A percentile compares a stretch with the other conserved stretches of the same genome.
phyloP scores from a whole-genome alignment of 2,888 invertebrate genomes.

The Sialis lutaria region DNA sequence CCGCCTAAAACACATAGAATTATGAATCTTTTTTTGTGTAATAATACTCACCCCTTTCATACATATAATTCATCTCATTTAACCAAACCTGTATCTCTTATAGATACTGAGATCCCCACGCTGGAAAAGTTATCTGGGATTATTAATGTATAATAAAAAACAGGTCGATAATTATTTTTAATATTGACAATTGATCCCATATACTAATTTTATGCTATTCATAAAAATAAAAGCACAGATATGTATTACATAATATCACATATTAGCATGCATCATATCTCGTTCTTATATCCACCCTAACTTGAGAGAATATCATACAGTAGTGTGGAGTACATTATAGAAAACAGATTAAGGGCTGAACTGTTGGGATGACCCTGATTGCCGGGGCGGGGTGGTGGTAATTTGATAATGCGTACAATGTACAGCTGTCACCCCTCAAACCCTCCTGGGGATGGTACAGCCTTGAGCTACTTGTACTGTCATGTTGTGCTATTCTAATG shows the following conservation, averaged over 20 bases:
- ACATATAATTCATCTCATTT: too few relatives aligned
- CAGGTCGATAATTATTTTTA: background rate
- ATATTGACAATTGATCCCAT: background rate
- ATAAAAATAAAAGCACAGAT: background rate
- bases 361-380: constrained; percentile 6
- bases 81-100: too few relatives aligned
- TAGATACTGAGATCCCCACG: too few relatives aligned
- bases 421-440: constrained; percentile 3
- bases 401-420: constrained; percentile 27
- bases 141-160: too few relatives aligned
- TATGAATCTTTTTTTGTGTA: too few relatives aligned
- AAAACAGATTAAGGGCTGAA: constrained; percentile 7
- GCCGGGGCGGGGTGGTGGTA: constrained; percentile 18
- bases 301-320: background rate
- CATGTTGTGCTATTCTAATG: too few relatives aligned
- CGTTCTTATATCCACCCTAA: background rate
- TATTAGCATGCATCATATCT: background rate
- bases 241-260: background rate
- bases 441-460: too few relatives aligned
- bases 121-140: too few relatives aligned
- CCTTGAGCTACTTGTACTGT: too few relatives aligned
- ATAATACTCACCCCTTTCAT: too few relatives aligned
- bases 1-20: too few relatives aligned
- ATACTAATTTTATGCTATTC: background rate
- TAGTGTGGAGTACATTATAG: constrained; percentile 4